Conservation (phyloP, 2,113 vertebrate species). For the Fregetta grallaria region DNA sequence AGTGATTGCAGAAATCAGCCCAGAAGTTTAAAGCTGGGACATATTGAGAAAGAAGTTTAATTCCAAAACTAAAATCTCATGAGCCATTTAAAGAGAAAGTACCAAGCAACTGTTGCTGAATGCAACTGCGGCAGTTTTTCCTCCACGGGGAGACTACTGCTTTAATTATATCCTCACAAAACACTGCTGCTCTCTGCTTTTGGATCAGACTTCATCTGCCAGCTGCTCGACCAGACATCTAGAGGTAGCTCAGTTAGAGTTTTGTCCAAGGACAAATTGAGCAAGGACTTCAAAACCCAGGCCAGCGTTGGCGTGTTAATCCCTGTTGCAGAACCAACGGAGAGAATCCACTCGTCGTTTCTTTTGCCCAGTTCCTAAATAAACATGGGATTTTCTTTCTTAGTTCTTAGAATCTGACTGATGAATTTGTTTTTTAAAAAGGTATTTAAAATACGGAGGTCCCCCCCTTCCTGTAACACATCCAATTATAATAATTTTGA, state of each 20-base stretch:
- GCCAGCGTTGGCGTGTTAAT: not conserved
- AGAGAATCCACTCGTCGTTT: not conserved
- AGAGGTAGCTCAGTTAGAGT: not conserved
- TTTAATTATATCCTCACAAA: not conserved
- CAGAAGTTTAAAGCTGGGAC: not conserved
- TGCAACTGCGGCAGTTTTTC: not conserved
- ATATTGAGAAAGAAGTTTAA: not conserved
- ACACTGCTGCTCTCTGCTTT: not conserved
- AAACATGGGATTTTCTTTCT: not conserved
- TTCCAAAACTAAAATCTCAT: not conserved
- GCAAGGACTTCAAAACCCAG: not conserved
- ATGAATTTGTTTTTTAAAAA: not conserved
- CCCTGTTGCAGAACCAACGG: not conserved
- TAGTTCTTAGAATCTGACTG: not conserved
- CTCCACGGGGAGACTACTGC: not conserved
- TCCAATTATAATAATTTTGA: not conserved
- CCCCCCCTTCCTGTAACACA: not conserved
- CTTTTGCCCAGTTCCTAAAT: not conserved
- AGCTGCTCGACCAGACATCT: not conserved
- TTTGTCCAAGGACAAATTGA: not conserved
- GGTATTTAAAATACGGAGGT: not conserved
- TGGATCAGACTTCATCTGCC: not conserved
- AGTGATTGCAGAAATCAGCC: not conserved
- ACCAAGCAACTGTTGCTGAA: not conserved
- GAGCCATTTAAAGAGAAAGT: not conserved